Evolutionary conservation across 1,140 invertebrate genomes (phyloP).

Genomic region (Hycleus cichorii): DNA sequence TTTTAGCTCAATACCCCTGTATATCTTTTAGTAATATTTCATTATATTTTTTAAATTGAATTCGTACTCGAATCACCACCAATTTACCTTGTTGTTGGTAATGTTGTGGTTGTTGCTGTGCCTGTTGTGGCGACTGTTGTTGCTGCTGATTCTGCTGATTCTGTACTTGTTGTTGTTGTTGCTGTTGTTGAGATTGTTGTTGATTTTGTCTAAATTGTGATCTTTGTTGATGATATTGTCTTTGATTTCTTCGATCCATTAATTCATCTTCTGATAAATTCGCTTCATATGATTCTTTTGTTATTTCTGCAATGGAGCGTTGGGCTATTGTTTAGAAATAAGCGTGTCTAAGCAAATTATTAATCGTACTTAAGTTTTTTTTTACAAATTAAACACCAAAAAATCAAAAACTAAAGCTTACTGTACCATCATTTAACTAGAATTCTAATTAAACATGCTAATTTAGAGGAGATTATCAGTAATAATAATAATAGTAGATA

Average conservation of each 20-base stretch:
- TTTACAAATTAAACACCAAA: constrained; percentile 30
- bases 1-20: too few relatives aligned
- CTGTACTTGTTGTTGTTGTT: constrained; percentile 40
- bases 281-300: constrained; percentile 66
- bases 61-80: too few relatives aligned
- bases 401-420: constrained; percentile 3
- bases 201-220: constrained; percentile 44
- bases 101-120: constrained; percentile 37
- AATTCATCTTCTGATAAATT: constrained; percentile 50
- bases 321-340: constrained; percentile 35
- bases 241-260: constrained; percentile 40
- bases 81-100: constrained; percentile 42
- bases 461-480: too few relatives aligned
- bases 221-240: constrained; percentile 36
- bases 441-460: too few relatives aligned
- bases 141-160: constrained; percentile 11
- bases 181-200: constrained; percentile 45
- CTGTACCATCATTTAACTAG: neutral
- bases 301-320: constrained; percentile 72
- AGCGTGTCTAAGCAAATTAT: constrained; percentile 29
- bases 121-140: constrained; percentile 41
- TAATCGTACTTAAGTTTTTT: constrained; percentile 17
- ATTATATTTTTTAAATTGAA: too few relatives aligned
- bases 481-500: too few relatives aligned
- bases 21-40: too few relatives aligned